Evolutionary conservation across 2,797 vertebrate genomes (phyloP).

Genomic region (Amniataba percoides): DNA sequence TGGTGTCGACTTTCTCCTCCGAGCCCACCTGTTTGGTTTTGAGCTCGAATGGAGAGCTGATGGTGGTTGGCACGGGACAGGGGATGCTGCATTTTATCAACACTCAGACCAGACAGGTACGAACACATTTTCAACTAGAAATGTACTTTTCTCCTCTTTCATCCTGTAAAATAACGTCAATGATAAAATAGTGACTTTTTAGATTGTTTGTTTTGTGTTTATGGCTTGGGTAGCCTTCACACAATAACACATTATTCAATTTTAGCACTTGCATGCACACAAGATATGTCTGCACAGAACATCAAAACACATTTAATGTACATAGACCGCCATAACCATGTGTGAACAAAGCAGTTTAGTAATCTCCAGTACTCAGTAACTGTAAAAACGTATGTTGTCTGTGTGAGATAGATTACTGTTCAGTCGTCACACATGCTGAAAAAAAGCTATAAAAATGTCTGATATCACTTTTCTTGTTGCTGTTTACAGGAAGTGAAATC

Average conservation of each 20-base stretch:
- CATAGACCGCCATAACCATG: neutral
- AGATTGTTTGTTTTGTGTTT: neutral
- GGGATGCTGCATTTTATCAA: conserved; percentile 87
- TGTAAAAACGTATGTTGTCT: neutral
- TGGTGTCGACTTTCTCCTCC: conserved; percentile 80
- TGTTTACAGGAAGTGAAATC: conserved; percentile 87
- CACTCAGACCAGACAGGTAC: conserved; percentile 87
- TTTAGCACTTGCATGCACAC: neutral
- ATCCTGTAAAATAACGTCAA: neutral
- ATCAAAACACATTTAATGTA: neutral
- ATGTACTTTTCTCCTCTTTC: neutral
- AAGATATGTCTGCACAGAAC: neutral
- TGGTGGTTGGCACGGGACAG: conserved; percentile 85
- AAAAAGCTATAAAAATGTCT: neutral
- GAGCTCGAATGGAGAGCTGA: conserved; percentile 77
- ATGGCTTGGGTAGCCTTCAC: neutral
- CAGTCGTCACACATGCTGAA: neutral
- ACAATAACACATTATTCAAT: neutral
- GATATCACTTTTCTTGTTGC: neutral
- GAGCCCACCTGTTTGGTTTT: conserved; percentile 81
- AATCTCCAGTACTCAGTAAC: neutral
- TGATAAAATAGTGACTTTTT: neutral
- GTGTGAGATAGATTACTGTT: neutral
- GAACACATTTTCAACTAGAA: neutral
- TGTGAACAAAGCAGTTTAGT: neutral